Percentiles rank a stretch among this genome's conserved stretches.
Evolutionary conservation across 2,113 vertebrate genomes (phyloP).

Genomic region (Brachyhypopomus gauderio): DNA sequence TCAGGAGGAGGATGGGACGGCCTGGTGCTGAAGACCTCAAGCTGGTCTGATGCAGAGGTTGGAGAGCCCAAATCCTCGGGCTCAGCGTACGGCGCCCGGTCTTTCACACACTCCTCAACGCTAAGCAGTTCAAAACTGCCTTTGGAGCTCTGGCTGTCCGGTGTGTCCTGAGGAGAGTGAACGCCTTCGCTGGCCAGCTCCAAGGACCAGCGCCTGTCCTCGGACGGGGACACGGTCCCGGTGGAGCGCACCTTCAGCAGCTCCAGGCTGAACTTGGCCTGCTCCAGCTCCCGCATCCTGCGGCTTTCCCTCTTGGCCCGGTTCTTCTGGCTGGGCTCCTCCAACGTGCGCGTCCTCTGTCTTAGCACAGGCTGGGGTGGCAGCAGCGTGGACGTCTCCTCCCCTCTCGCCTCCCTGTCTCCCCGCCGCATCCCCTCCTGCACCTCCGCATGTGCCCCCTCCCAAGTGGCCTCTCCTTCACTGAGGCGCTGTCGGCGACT

Average conservation of each 20-base stretch:
- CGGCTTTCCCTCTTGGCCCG: conserved; percentile 93
- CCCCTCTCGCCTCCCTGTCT: conserved; percentile 45
- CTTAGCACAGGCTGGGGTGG: conserved; percentile 71
- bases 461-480: conserved; percentile 60
- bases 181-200: conserved; percentile 80
- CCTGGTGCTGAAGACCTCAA: conserved; percentile 47
- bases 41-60: conserved; percentile 30
- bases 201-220: conserved; percentile 84
- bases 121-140: conserved; percentile 89
- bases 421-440: conserved; percentile 15
- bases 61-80: conserved; percentile 66
- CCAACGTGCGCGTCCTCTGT: conserved; percentile 80
- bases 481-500: conserved; percentile 71
- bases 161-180: conserved; percentile 84
- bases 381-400: not conserved
- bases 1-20: conserved; percentile 40
- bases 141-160: conserved; percentile 91
- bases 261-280: conserved; percentile 95
- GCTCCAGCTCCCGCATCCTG: conserved; percentile 93
- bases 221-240: conserved; percentile 81
- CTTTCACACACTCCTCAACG: conserved; percentile 79
- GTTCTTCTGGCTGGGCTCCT: conserved; percentile 88
- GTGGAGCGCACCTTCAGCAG: conserved; percentile 91
- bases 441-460: conserved; percentile 33
- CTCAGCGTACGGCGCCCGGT: conserved; percentile 59